Percentiles rank a stretch among this genome's conserved stretches.
Conservation (phyloP, 2,113 vertebrate genomes). For the Scomber scombrus region DNA sequence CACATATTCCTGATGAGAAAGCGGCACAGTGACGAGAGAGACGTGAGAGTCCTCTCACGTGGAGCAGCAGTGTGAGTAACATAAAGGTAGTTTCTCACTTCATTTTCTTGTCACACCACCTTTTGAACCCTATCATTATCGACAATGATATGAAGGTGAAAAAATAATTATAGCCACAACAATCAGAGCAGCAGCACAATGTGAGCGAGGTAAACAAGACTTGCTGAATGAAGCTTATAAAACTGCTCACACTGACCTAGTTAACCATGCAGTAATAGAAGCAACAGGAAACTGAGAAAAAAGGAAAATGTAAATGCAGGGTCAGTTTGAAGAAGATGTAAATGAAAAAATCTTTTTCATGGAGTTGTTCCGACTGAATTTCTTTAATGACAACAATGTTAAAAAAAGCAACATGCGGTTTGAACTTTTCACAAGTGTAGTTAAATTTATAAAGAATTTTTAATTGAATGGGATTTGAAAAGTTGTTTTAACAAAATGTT, state of each 20-base stretch:
- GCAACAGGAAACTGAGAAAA: background rate
- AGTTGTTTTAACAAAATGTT: no score
- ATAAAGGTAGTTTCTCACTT: background rate
- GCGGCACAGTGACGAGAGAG: constrained; percentile 50
- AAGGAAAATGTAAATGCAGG: background rate
- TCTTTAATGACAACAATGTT: background rate
- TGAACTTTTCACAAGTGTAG: no score
- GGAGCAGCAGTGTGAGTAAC: background rate
- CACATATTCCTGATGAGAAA: constrained; percentile 34
- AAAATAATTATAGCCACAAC: background rate
- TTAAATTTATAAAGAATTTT: no score
- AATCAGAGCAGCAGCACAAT: background rate
- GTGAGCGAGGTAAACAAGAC: background rate
- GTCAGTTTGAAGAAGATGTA: background rate
- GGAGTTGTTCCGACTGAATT: background rate
- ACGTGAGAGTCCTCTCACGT: background rate
- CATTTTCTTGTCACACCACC: no score
- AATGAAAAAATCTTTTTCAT: background rate
- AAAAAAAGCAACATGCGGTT: background rate
- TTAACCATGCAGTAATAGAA: constrained; percentile 1
- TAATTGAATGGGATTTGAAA: no score
- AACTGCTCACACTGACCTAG: constrained; percentile 44
- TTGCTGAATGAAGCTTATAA: constrained; percentile 27
- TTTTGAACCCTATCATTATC: background rate
- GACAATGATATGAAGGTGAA: background rate